Percentiles rank a stretch among this genome's conserved stretches.
phyloP scores from a whole-genome alignment of 2,888 invertebrate species.

The Agonopterix arenella region DNA sequence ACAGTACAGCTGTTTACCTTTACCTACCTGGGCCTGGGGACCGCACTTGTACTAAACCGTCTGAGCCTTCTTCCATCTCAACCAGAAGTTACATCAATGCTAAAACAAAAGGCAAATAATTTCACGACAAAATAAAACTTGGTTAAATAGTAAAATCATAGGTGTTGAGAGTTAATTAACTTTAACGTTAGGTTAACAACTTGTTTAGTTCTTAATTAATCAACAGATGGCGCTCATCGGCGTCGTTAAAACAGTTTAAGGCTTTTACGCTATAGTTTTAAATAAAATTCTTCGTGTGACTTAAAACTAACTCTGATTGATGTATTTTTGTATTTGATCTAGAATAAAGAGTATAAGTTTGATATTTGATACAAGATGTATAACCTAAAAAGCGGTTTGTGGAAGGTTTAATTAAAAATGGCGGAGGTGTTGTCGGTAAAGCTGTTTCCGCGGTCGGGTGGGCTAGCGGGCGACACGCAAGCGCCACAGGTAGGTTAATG shows the following conservation, averaged over 20 bases:
- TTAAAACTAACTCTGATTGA: not conserved
- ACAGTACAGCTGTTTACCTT: too few relatives aligned
- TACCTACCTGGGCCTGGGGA: too few relatives aligned
- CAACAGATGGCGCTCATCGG: conserved; percentile 35
- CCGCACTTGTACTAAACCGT: too few relatives aligned
- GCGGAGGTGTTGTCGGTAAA: conserved; percentile 55
- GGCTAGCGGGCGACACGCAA: conserved; percentile 64
- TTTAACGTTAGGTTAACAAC: conserved; percentile 5
- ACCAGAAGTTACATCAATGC: too few relatives aligned
- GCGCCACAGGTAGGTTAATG: conserved; percentile 73
- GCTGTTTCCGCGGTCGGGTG: conserved; percentile 49
- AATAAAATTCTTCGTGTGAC: not conserved
- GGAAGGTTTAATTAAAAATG: conserved; percentile 47
- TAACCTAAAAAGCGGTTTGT: conserved; percentile 2
- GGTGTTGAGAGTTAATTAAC: not conserved
- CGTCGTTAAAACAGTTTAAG: conserved; percentile 43
- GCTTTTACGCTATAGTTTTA: conserved; percentile 32
- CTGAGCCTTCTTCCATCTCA: too few relatives aligned
- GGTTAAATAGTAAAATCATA: too few relatives aligned
- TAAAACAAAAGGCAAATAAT: too few relatives aligned
- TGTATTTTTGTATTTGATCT: not conserved
- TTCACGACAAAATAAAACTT: too few relatives aligned
- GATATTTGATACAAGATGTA: not conserved
- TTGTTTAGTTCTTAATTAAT: conserved; percentile 7
- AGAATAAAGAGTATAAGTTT: not conserved